A percentile compares a stretch with the other conserved stretches of the same genome.
phyloP scores from a whole-genome alignment of 1,140 invertebrate genomes.

The Cylas formicarius region DNA sequence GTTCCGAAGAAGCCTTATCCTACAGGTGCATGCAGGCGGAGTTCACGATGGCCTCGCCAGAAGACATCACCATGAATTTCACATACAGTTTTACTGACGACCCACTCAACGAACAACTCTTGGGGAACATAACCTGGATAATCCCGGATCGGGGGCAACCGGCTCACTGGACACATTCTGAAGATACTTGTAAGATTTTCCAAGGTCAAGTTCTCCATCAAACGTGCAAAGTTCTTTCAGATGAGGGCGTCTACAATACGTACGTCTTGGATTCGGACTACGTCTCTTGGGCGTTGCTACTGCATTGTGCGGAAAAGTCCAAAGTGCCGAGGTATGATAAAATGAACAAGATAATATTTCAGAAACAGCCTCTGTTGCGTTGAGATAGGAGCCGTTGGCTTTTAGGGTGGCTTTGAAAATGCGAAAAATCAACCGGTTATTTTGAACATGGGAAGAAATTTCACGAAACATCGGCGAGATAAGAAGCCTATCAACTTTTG shows the following conservation, averaged over 20 bases:
- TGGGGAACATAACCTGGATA: constrained; percentile 79
- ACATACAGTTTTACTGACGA: constrained; percentile 78
- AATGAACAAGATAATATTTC: not conserved
- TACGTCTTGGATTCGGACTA: constrained; percentile 80
- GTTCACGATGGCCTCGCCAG: constrained; percentile 51
- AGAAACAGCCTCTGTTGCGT: not conserved
- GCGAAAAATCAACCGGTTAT: too few species aligned
- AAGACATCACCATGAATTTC: constrained; percentile 67
- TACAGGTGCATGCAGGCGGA: constrained; percentile 78
- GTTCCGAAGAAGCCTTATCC: constrained; percentile 70
- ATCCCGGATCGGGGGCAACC: constrained; percentile 63
- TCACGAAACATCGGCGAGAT: too few species aligned
- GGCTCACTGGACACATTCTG: constrained; percentile 77
- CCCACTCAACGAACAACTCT: constrained; percentile 66
- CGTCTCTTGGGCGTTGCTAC: constrained; percentile 67
- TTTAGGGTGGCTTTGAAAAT: too few species aligned
- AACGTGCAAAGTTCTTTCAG: constrained; percentile 42
- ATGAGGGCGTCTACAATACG: constrained; percentile 83
- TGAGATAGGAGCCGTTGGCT: too few species aligned
- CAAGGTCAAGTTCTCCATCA: not conserved
- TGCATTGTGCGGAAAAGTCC: constrained; percentile 79
- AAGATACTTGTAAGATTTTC: constrained; percentile 62
- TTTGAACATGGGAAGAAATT: too few species aligned
- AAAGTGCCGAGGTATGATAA: constrained; percentile 55
- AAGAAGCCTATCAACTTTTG: too few species aligned